Evolutionary conservation across 1,140 invertebrate genomes (phyloP).

Genomic region (Caerostris darwini): DNA sequence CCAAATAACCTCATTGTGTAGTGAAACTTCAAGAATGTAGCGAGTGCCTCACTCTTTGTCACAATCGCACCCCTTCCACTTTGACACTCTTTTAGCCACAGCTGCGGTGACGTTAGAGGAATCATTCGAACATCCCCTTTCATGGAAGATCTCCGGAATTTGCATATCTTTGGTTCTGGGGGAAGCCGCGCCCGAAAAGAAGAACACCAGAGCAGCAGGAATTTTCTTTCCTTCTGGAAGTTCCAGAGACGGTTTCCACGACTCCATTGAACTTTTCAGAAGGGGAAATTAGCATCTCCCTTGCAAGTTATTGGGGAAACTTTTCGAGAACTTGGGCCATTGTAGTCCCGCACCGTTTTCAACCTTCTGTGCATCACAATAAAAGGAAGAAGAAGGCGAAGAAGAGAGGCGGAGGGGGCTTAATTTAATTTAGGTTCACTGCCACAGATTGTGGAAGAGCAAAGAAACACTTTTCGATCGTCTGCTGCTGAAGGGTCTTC

Average conservation of each 20-base stretch:
- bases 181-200: not conserved
- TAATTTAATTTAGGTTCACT: not conserved
- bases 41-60: not conserved
- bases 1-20: not conserved
- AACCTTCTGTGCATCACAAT: not conserved
- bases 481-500: not conserved
- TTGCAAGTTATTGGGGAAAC: constrained; percentile 2
- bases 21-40: not conserved
- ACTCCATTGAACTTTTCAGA: not conserved
- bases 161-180: not conserved
- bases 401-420: not conserved
- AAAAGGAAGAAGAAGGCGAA: not conserved
- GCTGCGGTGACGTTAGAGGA: not conserved
- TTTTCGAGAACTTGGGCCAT: not conserved
- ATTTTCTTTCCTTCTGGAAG: not conserved
- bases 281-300: not conserved
- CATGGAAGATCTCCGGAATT: constrained; percentile 12
- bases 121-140: not conserved
- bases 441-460: not conserved
- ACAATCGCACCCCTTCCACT: not conserved
- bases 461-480: not conserved
- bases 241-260: not conserved
- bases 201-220: not conserved
- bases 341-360: not conserved
- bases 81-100: not conserved